phyloP scores from a whole-genome alignment of 2,888 invertebrate genomes.

The Cephus runcator region DNA sequence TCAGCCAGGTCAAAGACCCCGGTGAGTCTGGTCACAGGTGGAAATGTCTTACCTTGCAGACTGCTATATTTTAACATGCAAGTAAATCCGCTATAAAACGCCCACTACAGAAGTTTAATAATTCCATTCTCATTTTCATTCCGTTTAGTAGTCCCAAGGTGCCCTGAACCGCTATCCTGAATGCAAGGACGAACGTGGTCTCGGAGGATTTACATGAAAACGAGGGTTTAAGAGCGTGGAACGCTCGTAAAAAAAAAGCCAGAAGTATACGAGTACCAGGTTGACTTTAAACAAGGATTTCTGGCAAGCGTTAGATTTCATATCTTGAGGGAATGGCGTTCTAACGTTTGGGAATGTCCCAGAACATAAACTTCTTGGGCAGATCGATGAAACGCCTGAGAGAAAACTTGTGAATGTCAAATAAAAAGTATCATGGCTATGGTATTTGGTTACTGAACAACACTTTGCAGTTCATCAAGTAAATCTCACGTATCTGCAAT shows the following conservation, averaged over 20 bases:
- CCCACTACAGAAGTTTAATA: background rate
- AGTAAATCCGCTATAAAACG: conserved; percentile 6
- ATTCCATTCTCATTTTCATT: background rate
- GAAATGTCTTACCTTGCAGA: conserved; percentile 9
- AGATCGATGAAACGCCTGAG: conserved; percentile 5
- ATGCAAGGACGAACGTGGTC: conserved; percentile 8
- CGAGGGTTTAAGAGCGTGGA: background rate
- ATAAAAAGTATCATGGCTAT: conserved; percentile 18
- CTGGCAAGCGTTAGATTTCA: conserved; percentile 4
- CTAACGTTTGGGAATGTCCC: background rate
- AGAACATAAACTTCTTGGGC: conserved; percentile 9
- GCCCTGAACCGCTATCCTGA: conserved; percentile 18
- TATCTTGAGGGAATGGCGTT: conserved; percentile 9
- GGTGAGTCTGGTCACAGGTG: conserved; percentile 18
- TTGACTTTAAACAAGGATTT: background rate
- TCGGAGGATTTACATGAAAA: background rate
- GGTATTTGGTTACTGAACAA: conserved; percentile 9
- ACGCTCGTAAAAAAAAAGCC: background rate
- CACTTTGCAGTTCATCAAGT: conserved; percentile 20
- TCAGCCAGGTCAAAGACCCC: conserved; percentile 1
- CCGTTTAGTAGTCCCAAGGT: conserved; percentile 14
- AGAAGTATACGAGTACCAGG: conserved; percentile 4
- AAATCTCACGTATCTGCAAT: no score
- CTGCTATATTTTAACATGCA: conserved; percentile 24
- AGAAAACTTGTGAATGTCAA: conserved; percentile 16